These are phyloP conservation scores for Alcedo quadribrachys DNA, from an alignment of 2,797 vertebrate species.

Conservation along the genomic window DNA sequence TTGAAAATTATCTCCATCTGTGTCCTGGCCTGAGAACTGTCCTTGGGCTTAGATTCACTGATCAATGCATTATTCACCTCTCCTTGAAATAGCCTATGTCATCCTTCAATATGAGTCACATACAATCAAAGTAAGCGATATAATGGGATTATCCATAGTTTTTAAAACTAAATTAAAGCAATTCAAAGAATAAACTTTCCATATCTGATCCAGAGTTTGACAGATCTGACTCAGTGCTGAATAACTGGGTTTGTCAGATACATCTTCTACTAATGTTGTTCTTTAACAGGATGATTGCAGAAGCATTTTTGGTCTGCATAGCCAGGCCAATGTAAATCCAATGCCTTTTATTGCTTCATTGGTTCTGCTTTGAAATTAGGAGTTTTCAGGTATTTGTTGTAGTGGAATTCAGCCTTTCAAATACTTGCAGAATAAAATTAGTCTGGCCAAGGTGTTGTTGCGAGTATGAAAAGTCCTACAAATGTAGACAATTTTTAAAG, in stretches of 20 bases:
- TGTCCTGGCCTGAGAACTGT: neutral
- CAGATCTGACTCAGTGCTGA: neutral
- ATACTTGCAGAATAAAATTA: neutral
- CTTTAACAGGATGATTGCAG: neutral
- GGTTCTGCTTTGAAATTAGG: neutral
- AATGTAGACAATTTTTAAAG: neutral
- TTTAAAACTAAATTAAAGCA: neutral
- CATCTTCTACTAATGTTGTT: neutral
- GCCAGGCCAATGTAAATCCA: neutral
- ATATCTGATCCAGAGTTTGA: neutral
- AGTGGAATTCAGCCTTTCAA: neutral
- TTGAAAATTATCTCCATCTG: neutral
- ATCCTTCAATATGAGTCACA: neutral
- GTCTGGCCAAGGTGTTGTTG: neutral
- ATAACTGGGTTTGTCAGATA: neutral
- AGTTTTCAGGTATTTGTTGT: neutral
- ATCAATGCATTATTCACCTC: neutral
- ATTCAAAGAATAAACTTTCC: neutral
- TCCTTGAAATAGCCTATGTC: neutral
- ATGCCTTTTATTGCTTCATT: neutral
- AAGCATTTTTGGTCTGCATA: neutral
- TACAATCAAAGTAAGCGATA: neutral
- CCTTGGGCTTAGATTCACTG: neutral
- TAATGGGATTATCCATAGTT: neutral
- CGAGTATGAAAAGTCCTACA: neutral